Conservation (phyloP, 2,113 vertebrate genomes). For the Copsychus sechellarum region DNA sequence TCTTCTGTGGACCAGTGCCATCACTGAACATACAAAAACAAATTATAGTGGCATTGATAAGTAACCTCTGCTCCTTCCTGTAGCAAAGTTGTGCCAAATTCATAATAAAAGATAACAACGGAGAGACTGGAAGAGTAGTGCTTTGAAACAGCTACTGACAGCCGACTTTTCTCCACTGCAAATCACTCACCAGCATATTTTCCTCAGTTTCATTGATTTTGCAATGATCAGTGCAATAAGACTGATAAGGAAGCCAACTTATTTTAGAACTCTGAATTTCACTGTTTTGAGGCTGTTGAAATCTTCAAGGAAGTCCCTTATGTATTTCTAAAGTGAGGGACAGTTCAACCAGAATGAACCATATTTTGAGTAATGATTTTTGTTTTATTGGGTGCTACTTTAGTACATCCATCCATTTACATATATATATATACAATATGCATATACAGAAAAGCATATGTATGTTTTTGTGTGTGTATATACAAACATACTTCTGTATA, state of each 20-base stretch:
- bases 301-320: not conserved
- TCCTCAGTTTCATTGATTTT: not conserved
- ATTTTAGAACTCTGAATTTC: not conserved
- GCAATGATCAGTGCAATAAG: not conserved
- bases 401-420: not conserved
- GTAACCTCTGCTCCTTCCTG: not conserved
- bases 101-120: not conserved
- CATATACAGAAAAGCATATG: not conserved
- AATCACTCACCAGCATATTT: not conserved
- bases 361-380: not conserved
- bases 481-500: not conserved
- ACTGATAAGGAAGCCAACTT: not conserved
- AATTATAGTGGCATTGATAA: not conserved
- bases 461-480: not conserved
- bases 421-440: not conserved
- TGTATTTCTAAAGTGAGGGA: not conserved
- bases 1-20: not conserved
- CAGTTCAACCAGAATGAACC: not conserved
- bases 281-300: not conserved
- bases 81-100: not conserved
- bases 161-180: not conserved
- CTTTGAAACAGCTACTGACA: not conserved
- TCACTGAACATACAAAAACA: not conserved
- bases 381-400: not conserved
- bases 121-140: fast-evolving